phyloP scores from a whole-genome alignment of 1,140 invertebrate genomes.

The Harpegnathos saltator region DNA sequence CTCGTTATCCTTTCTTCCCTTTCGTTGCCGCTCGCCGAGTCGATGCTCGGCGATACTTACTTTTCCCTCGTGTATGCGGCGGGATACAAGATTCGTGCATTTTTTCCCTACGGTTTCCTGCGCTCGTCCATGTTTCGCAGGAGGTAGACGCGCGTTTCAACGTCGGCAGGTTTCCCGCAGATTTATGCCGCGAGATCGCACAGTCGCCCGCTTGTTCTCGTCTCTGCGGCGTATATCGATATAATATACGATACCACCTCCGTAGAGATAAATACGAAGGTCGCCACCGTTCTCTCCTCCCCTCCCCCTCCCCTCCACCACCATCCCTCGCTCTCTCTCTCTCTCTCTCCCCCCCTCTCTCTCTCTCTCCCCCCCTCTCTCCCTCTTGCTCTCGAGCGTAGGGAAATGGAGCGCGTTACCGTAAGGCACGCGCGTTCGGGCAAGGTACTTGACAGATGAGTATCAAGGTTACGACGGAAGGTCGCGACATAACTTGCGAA shows the following conservation, averaged over 20 bases:
- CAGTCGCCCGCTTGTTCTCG: conserved; percentile 2
- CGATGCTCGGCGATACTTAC: neutral
- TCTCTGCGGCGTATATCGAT: neutral
- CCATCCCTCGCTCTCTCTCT: neutral
- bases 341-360: neutral
- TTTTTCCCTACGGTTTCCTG: too few relatives aligned
- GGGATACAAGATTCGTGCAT: neutral
- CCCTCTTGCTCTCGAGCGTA: conserved; percentile 46
- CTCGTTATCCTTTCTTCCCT: neutral
- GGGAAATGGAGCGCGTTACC: conserved; percentile 72
- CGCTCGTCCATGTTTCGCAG: too few relatives aligned
- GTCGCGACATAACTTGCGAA: conserved; percentile 53
- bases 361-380: neutral
- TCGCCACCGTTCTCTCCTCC: conserved; percentile 69
- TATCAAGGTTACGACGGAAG: conserved; percentile 69
- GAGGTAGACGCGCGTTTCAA: too few relatives aligned
- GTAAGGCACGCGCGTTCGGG: conserved; percentile 63
- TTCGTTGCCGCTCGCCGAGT: neutral
- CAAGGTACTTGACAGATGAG: conserved; percentile 73
- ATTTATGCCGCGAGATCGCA: neutral
- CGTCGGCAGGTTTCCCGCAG: too few relatives aligned
- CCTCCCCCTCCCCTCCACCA: too few relatives aligned
- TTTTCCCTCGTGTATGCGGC: conserved; percentile 32
- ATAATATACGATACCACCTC: conserved; percentile 25
- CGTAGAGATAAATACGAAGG: conserved; percentile 70